phyloP scores from a whole-genome alignment of 1,140 invertebrate species.

The Carcinoscorpius rotundicauda region DNA sequence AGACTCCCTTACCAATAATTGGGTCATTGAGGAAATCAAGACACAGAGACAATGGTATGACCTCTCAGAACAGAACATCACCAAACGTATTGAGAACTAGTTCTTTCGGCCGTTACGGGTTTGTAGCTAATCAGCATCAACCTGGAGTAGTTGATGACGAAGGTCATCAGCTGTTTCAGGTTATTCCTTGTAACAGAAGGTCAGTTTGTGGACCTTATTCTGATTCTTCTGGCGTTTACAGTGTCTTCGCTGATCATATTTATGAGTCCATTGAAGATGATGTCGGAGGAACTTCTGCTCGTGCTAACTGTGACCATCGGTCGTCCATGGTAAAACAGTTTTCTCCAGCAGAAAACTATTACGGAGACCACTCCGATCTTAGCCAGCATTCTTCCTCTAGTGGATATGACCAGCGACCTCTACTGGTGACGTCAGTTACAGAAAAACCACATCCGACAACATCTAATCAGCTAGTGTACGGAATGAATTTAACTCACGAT shows the following conservation, averaged over 20 bases:
- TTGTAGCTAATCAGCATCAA: not conserved
- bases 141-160: slow-evolving; percentile 4
- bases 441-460: not conserved
- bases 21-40: not conserved
- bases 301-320: not conserved
- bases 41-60: not conserved
- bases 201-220: slow-evolving; percentile 4
- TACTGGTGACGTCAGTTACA: slow-evolving; percentile 4
- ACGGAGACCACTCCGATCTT: slow-evolving; percentile 16
- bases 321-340: slow-evolving; percentile 12
- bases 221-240: slow-evolving; percentile 4
- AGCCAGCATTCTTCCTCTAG: slow-evolving; percentile 21
- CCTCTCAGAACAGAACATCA: not conserved
- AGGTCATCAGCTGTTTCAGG: slow-evolving; percentile 6
- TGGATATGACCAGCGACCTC: slow-evolving; percentile 21
- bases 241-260: slow-evolving; percentile 18
- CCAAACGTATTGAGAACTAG: slow-evolving; percentile 3
- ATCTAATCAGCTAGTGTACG: not conserved
- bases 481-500: slow-evolving; percentile 4
- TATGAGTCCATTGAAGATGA: slow-evolving; percentile 24
- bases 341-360: slow-evolving; percentile 16
- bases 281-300: slow-evolving; percentile 7
- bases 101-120: not conserved
- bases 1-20: not conserved
- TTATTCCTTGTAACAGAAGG: slow-evolving; percentile 2